Percentiles rank a stretch among this genome's conserved stretches.
phyloP scores from a whole-genome alignment of 2,888 invertebrate species.

The Theretra japonica region DNA sequence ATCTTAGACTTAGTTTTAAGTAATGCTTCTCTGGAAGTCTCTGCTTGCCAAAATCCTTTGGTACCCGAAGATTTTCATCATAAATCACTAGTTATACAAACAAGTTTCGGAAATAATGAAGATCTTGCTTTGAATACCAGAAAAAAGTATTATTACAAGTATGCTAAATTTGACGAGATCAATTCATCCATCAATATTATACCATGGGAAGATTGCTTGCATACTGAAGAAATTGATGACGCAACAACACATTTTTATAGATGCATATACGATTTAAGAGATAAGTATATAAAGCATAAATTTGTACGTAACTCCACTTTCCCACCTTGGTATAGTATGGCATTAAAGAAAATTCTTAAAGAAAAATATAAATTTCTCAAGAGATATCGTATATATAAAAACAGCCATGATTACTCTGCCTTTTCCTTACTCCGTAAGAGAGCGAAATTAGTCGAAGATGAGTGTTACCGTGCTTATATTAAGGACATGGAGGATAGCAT shows the following conservation, averaged over 20 bases:
- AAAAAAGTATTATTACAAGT: not conserved
- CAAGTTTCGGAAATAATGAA: not conserved
- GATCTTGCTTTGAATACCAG: not conserved
- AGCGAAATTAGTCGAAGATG: not conserved
- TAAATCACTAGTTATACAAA: not conserved
- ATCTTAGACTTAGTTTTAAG: not conserved
- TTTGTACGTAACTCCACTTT: not conserved
- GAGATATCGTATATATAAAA: not conserved
- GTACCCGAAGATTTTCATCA: not conserved
- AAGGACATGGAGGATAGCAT: not conserved
- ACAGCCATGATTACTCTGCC: not conserved
- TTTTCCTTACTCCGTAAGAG: conserved; percentile 4
- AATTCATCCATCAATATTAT: not conserved
- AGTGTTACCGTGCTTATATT: conserved; percentile 2
- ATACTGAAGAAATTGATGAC: not conserved
- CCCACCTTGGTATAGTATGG: not conserved
- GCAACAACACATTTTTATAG: too few relatives aligned
- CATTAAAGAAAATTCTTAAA: conserved; percentile 9
- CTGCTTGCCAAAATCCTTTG: not conserved
- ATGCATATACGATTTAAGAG: too few relatives aligned
- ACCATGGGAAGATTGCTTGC: not conserved
- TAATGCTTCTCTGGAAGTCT: not conserved
- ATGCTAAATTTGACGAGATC: not conserved
- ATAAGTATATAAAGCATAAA: too few relatives aligned
- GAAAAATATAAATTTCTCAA: conserved; percentile 8